Evolutionary conservation across 2,888 invertebrate genomes (phyloP).

Genomic region (Sesia bembeciformis): DNA sequence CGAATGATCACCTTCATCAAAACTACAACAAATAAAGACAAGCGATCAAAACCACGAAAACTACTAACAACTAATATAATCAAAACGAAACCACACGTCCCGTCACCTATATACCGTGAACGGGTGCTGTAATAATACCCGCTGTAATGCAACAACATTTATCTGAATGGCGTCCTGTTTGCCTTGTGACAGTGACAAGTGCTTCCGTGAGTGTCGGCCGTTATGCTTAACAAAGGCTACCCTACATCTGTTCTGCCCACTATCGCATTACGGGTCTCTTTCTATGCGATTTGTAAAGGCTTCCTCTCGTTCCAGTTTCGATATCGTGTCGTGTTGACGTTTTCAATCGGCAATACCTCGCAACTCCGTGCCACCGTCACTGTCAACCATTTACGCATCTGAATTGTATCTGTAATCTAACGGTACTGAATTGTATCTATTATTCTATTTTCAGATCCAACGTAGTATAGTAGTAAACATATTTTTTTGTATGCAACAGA

Average conservation of each 20-base stretch:
- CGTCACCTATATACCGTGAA: conserved; percentile 21
- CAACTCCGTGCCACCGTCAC: conserved; percentile 6
- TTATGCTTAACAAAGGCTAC: conserved; percentile 54
- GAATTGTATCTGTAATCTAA: neutral
- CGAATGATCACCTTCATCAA: too few species aligned
- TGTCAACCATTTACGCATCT: conserved; percentile 3
- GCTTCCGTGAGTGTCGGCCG: conserved; percentile 60
- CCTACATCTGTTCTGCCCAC: conserved; percentile 44
- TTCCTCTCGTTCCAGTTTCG: conserved; percentile 48
- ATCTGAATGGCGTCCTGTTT: conserved; percentile 36
- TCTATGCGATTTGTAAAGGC: conserved; percentile 58
- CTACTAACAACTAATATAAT: too few species aligned
- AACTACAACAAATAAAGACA: too few species aligned
- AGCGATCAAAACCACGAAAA: too few species aligned
- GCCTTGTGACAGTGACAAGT: conserved; percentile 57
- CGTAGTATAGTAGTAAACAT: too few species aligned
- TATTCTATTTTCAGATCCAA: too few species aligned
- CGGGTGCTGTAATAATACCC: conserved; percentile 3
- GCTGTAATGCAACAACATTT: conserved; percentile 42
- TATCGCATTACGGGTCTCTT: conserved; percentile 49
- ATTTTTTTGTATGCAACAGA: too few species aligned
- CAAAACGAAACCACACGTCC: too few species aligned
- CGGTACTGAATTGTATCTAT: too few species aligned
- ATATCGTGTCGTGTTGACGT: conserved; percentile 38
- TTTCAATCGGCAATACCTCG: conserved; percentile 30